Evolutionary conservation across 2,113 vertebrate species (phyloP).

Genomic region (Rhinopomastus cyanomelas): DNA sequence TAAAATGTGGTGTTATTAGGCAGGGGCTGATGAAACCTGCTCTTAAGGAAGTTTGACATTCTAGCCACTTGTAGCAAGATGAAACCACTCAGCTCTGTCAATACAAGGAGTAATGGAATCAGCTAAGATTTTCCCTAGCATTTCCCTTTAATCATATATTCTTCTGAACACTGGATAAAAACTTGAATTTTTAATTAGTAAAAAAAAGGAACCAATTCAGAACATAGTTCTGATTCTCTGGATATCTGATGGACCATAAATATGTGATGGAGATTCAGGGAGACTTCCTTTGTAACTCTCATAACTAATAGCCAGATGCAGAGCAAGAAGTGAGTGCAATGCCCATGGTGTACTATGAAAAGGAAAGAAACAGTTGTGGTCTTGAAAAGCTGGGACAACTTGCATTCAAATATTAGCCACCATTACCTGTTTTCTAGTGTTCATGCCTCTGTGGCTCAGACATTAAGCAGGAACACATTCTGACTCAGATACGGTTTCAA

Average conservation of each 20-base stretch:
- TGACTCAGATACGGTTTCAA: neutral
- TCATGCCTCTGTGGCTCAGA: neutral
- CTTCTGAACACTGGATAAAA: neutral
- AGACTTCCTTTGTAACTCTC: neutral
- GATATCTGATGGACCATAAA: neutral
- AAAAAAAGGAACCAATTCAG: neutral
- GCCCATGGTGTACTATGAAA: neutral
- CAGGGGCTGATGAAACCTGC: neutral
- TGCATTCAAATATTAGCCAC: neutral
- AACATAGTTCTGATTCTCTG: neutral
- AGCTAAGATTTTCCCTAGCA: neutral
- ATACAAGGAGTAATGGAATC: neutral
- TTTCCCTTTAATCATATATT: neutral
- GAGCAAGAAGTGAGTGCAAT: neutral
- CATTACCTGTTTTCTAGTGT: neutral
- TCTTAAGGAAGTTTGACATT: neutral
- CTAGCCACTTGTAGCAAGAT: neutral
- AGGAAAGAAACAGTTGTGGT: neutral
- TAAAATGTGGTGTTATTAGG: neutral
- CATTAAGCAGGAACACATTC: neutral
- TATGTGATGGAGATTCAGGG: neutral
- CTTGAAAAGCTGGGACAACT: rapidly evolving
- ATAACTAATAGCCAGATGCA: neutral
- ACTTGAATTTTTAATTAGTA: neutral
- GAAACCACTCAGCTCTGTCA: neutral